Conservation (phyloP, 1,140 invertebrate genomes). For the Vollenhovia emeryi region DNA sequence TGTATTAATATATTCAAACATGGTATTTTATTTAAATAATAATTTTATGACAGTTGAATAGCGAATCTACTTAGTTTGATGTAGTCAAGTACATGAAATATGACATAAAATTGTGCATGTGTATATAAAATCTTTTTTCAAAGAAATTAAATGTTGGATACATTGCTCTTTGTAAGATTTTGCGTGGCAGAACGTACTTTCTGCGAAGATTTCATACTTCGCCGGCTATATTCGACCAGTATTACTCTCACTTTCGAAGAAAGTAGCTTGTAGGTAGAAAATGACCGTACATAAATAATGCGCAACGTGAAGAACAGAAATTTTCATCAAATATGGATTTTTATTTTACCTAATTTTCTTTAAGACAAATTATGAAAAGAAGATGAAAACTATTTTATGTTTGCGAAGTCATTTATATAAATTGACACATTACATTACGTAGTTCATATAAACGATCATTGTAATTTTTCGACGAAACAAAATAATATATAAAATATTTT, state of each 20-base stretch:
- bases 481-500: too few relatives aligned
- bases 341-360: not conserved
- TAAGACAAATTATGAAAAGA: not conserved
- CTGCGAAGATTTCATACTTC: constrained; percentile 5
- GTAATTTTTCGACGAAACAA: not conserved
- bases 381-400: not conserved
- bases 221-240: not conserved
- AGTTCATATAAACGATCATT: not conserved
- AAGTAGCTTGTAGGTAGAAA: constrained; percentile 7
- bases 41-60: not conserved
- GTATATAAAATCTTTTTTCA: not conserved
- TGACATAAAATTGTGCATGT: not conserved
- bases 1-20: not conserved
- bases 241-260: constrained; percentile 40
- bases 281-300: not conserved
- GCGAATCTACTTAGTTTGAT: not conserved
- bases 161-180: not conserved
- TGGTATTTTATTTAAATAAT: not conserved
- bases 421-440: not conserved
- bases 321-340: not conserved
- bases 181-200: not conserved
- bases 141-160: not conserved
- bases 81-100: not conserved
- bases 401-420: not conserved
- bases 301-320: not conserved